Evolutionary conservation across 2,888 invertebrate species (phyloP).

Genomic region (Drosophila leonis): DNA sequence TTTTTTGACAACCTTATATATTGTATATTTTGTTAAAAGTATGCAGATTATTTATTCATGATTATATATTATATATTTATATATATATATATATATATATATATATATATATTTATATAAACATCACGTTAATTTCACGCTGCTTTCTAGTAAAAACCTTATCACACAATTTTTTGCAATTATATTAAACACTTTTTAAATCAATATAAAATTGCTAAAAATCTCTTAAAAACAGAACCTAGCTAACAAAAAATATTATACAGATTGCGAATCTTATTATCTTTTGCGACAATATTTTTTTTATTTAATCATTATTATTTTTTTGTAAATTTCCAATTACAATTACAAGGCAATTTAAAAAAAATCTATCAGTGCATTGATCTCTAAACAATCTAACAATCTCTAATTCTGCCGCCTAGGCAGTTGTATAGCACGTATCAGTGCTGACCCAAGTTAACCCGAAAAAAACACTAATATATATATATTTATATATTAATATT

Average conservation of each 20-base stretch:
- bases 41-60: neutral
- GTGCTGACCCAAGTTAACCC: conserved; percentile 33
- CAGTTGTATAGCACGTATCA: conserved; percentile 29
- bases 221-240: neutral
- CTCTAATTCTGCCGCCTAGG: neutral
- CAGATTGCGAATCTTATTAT: neutral
- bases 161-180: neutral
- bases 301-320: neutral
- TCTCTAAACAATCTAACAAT: conserved; percentile 19
- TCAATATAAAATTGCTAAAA: neutral
- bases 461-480: neutral
- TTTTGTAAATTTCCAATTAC: neutral
- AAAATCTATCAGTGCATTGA: conserved; percentile 29
- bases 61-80: neutral
- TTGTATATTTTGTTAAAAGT: neutral
- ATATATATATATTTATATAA: neutral
- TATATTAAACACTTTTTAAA: neutral
- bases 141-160: neutral
- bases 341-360: neutral
- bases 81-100: neutral
- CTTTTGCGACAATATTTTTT: conserved; percentile 2
- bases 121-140: neutral
- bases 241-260: neutral
- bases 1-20: too few species aligned
- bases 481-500: neutral